Base-by-base conservation (phyloP, 37 sponge, comb jelly and placozoan species). In the Dysidea cf. avara region DNA sequence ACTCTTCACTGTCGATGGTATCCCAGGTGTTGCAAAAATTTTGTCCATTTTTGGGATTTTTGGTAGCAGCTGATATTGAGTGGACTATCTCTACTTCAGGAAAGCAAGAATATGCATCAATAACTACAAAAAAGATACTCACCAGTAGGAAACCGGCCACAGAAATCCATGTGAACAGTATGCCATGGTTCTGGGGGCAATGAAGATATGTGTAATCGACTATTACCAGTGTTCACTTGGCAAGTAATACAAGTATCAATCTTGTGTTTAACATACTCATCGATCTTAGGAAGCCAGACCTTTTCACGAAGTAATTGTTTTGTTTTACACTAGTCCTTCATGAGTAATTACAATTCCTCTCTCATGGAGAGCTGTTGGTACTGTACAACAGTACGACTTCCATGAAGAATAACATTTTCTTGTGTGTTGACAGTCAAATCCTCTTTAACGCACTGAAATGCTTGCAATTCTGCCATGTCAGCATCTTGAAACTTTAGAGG, bases 31-130 rank as follows among this genome's bases (percentile, higher is more conserved):
- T 2, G 81, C 55, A 56, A 81, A 81, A 24, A 81, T 81, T 1
- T 59, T 68, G 2, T 69, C 81, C 2, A 80, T 21, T 46, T 82
- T 66, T 39, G 59, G 25, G 18, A 74, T 82, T 55, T 74, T 82
- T 36, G 75, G 50, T n/a, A 46, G 52, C 64, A 12, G 69, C 82
- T 21, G 74, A 30, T 47, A 74, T 82, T 3, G 75, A 74, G 31
- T 66, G 48, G 17, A 82, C 48, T 13, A 81, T 72, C 1, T 81
- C 74, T 30, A 71, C 81, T 65, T 81, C 81, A 28, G 73, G 73
- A 39, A 82, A 82, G 3, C 61, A 28, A 9, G 82, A 82, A 39
- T 82, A 82, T 4, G 82, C 82, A 82, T 82, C 82, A 24, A 74
- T 74, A n/a, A 57, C 68, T 31, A 74, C 75, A 14, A 82, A 48